Conservation (phyloP, 53 echinoderm and acorn worm genomes). For the Luidia sarsii region DNA sequence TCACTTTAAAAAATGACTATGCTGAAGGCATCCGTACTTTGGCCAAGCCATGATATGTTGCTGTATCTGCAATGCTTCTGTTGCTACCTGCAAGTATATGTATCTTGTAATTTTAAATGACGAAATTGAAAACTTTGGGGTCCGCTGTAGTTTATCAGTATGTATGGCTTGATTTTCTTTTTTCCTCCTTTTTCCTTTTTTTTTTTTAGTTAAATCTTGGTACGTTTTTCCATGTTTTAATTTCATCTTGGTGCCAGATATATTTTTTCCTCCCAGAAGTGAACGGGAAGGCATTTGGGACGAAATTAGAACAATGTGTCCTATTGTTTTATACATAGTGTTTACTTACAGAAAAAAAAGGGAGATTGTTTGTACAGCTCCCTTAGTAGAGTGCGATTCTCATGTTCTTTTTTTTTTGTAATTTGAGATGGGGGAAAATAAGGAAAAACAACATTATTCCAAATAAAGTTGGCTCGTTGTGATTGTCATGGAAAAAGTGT, state of each 20-base stretch:
- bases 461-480: constrained; percentile 27
- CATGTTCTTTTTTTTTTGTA: constrained; percentile 52
- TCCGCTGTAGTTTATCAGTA: constrained; percentile 23
- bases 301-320: constrained; percentile 18
- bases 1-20: too few species aligned
- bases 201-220: constrained; percentile 11
- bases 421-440: too few species aligned
- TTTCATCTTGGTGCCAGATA: background rate
- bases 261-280: background rate
- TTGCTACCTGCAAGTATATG: too few species aligned
- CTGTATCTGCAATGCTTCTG: too few species aligned
- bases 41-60: too few species aligned
- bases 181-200: constrained; percentile 1
- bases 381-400: constrained; percentile 34
- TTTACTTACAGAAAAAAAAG: background rate
- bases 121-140: constrained; percentile 49
- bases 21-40: too few species aligned
- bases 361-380: constrained; percentile 20
- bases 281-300: background rate
- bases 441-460: constrained; percentile 1
- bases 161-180: constrained; percentile 15
- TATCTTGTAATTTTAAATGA: too few species aligned
- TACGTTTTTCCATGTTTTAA: constrained; percentile 16
- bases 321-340: constrained; percentile 42
- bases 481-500: constrained; percentile 13